phyloP scores from a whole-genome alignment of 2,888 invertebrate species.

The Branchipolynoe longqiensis region DNA sequence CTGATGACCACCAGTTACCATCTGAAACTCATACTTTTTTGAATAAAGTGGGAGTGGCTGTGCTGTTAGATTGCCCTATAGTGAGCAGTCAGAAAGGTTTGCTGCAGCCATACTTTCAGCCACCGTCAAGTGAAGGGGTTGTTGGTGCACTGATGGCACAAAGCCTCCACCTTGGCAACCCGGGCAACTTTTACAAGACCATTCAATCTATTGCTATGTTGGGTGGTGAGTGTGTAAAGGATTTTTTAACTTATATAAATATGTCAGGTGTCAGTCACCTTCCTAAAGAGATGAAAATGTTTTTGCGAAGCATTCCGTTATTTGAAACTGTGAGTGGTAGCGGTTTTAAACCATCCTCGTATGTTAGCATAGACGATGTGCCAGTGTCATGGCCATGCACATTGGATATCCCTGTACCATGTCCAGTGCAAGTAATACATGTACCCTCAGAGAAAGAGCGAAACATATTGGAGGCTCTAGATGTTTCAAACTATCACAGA shows the following conservation, averaged over 20 bases:
- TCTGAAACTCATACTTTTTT: constrained; percentile 60
- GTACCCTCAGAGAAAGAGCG: constrained; percentile 38
- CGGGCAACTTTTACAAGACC: background rate
- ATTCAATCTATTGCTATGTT: background rate
- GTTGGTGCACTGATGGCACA: constrained; percentile 59
- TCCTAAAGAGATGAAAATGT: background rate
- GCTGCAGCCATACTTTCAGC: constrained; percentile 60
- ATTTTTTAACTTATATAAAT: constrained; percentile 63
- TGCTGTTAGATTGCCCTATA: constrained; percentile 68
- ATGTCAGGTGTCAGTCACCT: constrained; percentile 60
- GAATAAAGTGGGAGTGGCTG: constrained; percentile 62
- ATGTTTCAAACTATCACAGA: constrained; percentile 38
- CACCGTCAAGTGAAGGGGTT: constrained; percentile 66
- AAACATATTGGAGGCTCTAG: constrained; percentile 63
- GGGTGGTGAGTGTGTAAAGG: constrained; percentile 57
- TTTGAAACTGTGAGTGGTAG: constrained; percentile 65
- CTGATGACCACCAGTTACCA: constrained; percentile 60
- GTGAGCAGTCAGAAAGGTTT: constrained; percentile 61
- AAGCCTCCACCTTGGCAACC: background rate
- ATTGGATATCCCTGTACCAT: constrained; percentile 61
- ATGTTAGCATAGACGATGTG: constrained; percentile 62
- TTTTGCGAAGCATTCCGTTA: constrained; percentile 66
- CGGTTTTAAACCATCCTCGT: constrained; percentile 12
- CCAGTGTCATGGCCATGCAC: constrained; percentile 63
- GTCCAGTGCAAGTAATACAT: constrained; percentile 62